Base-by-base conservation (phyloP, 2,888 invertebrate species). In the Ctenicera cuprea region DNA sequence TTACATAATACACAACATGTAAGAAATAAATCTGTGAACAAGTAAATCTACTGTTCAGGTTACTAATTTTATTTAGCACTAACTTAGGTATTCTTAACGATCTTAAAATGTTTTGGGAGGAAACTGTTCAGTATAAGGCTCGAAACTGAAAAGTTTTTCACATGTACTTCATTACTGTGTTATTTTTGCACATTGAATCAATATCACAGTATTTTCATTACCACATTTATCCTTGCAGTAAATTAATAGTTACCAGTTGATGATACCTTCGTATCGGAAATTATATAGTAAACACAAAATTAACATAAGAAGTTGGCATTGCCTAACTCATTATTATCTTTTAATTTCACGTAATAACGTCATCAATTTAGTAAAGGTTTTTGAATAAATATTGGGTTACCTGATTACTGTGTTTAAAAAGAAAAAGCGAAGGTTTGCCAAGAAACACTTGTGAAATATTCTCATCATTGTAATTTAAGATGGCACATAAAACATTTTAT, bases 391-490 rank as follows among this genome's bases (percentile, higher is more conserved):
- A 64, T 66, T 66, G 22, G 48, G 38, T 52, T 54, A 38, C 38
- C 18, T 54, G 26, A 66, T 52, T 33, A 65, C 37, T 37, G 14
- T 66, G 22, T 26, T 66, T 66, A 43, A 41, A 64, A 50, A 54
- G 38, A 22, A 50, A 66, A 38, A 48, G 52, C 33, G 66, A 37
- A 66, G 9, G 22, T 66, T 57, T 30, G 45, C 14, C 8, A 67
- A 67, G 45, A 54, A 11, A 16, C 1, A 16, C 67, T 67, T 67
- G 18, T 57, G 67, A 67, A 67, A 67, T 33, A 8, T 67, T 67
- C 67, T 41, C 67, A 67, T 67, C 45, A 59, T 67, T 67, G 45
- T 38, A 59, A 20, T 41, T n/a, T 41, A 38, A 59, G 64, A 11
- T 20, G 33, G 63, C 64, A 69, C 62, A 62, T 62, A 69, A 69